Conservation (phyloP, 2,888 invertebrate species). For the Ethmia dodecea region DNA sequence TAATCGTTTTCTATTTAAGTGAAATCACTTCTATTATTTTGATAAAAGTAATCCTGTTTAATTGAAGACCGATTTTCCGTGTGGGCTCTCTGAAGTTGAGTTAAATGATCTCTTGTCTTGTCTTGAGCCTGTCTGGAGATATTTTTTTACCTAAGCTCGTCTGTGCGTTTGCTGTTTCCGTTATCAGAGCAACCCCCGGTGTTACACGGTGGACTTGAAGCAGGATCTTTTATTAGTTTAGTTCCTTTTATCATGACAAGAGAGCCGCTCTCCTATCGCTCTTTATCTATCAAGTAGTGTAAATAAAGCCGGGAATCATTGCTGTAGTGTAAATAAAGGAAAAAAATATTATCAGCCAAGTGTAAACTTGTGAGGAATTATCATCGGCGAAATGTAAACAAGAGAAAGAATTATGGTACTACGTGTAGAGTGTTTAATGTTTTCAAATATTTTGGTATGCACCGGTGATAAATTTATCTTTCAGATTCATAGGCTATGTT, state of each 20-base stretch:
- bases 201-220: conserved; percentile 51
- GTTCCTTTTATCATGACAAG: conserved; percentile 57
- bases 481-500: too few relatives aligned
- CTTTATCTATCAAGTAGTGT: conserved; percentile 67
- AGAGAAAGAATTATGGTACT: conserved; percentile 36
- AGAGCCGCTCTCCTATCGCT: conserved; percentile 58
- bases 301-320: conserved; percentile 58
- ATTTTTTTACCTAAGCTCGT: background rate
- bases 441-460: conserved; percentile 21
- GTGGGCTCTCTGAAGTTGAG: too few relatives aligned
- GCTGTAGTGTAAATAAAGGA: conserved; percentile 58
- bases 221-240: conserved; percentile 58
- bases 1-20: too few relatives aligned
- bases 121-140: too few relatives aligned
- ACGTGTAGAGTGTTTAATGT: conserved; percentile 26
- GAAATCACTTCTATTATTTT: too few relatives aligned
- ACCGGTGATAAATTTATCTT: conserved; percentile 11
- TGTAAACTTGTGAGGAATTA: conserved; percentile 56
- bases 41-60: too few relatives aligned
- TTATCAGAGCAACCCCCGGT: conserved; percentile 52
- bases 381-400: conserved; percentile 46
- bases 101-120: too few relatives aligned
- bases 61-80: too few relatives aligned
- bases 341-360: conserved; percentile 58
- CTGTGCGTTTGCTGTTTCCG: conserved; percentile 8